Evolutionary conservation across 2,113 vertebrate genomes (phyloP).

Genomic region (Urocitellus parryii): DNA sequence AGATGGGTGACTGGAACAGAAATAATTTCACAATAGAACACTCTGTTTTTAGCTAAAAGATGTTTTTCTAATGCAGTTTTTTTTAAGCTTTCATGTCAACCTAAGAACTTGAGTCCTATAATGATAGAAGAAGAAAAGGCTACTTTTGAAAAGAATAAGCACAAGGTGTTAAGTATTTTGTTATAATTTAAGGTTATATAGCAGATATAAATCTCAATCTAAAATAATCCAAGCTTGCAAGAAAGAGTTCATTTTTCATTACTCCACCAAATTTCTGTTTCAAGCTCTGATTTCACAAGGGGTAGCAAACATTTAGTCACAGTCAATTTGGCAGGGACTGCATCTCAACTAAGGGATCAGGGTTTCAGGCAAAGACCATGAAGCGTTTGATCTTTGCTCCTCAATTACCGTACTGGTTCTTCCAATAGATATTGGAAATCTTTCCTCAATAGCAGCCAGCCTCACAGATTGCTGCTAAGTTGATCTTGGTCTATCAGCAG

Average conservation of each 20-base stretch:
- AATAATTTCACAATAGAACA: slow-evolving; percentile 41
- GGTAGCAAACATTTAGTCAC: background rate
- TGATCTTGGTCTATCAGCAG: background rate
- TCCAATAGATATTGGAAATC: background rate
- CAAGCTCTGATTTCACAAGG: slow-evolving; percentile 1
- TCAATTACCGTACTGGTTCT: background rate
- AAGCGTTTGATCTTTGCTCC: background rate
- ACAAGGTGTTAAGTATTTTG: slow-evolving; percentile 8
- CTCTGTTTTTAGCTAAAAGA: slow-evolving; percentile 17
- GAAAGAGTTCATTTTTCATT: slow-evolving; percentile 51
- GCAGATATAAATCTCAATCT: slow-evolving; percentile 6
- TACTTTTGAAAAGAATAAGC: background rate
- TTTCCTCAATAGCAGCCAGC: background rate
- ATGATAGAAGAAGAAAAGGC: background rate
- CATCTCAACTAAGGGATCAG: background rate
- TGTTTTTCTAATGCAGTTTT: slow-evolving; percentile 31
- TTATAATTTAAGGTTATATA: slow-evolving; percentile 23
- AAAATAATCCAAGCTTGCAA: slow-evolving; percentile 59
- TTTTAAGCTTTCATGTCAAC: slow-evolving; percentile 39
- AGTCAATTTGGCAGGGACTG: slow-evolving; percentile 16
- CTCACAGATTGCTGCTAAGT: background rate
- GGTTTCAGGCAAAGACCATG: background rate
- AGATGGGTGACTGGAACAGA: slow-evolving; percentile 43
- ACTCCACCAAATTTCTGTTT: slow-evolving; percentile 31
- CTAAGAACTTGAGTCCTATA: slow-evolving; percentile 36